Conservation (phyloP, 2,113 vertebrate genomes). For the Cromileptes altivelis region DNA sequence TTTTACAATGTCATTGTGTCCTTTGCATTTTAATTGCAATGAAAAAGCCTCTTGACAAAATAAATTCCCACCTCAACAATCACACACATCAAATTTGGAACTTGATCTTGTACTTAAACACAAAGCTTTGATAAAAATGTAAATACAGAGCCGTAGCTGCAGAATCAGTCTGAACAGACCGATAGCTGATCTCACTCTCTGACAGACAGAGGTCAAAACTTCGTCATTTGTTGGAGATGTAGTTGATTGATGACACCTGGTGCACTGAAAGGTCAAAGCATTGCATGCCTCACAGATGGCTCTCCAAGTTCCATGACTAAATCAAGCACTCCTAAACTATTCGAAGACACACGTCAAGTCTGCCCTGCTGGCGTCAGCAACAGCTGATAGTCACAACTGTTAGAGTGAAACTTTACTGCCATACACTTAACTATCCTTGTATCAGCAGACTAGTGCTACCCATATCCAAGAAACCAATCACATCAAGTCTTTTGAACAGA, state of each 20-base stretch:
- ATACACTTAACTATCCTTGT: not conserved
- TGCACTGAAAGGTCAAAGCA: slow-evolving; percentile 69
- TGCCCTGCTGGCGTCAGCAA: slow-evolving; percentile 59
- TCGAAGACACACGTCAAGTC: slow-evolving; percentile 40
- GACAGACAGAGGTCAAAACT: not conserved
- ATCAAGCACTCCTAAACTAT: slow-evolving; percentile 61
- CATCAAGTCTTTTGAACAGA: not conserved
- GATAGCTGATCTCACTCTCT: not conserved
- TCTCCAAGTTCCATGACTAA: slow-evolving; percentile 50
- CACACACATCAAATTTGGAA: not conserved
- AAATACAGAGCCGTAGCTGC: slow-evolving; percentile 10
- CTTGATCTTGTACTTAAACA: not conserved
- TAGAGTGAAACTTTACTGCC: not conserved
- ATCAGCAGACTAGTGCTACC: not conserved
- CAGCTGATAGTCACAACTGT: slow-evolving; percentile 55
- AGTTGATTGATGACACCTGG: slow-evolving; percentile 36
- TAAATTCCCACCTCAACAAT: not conserved
- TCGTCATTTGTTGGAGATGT: slow-evolving; percentile 1
- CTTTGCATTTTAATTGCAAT: not conserved
- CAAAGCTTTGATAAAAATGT: not conserved
- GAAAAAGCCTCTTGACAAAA: not conserved
- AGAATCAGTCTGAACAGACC: not conserved
- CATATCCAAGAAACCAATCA: not conserved
- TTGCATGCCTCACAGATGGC: slow-evolving; percentile 24
- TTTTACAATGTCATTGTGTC: not conserved